Percentiles rank a stretch among this genome's conserved stretches.
Conservation (phyloP, 2,797 vertebrate species). For the Spheniscus humboldti region DNA sequence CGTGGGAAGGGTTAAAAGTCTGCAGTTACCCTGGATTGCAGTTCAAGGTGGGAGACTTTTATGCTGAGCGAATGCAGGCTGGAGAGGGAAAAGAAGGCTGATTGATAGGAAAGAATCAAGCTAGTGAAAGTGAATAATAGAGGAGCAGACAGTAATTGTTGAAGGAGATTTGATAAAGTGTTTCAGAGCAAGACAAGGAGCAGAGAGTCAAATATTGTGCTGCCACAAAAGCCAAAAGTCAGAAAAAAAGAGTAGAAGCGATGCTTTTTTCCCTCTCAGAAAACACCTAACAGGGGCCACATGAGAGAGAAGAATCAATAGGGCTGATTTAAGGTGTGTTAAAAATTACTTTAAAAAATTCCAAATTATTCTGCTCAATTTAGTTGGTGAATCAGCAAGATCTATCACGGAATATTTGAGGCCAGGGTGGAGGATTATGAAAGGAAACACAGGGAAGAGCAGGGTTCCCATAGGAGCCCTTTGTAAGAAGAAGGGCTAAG, state of each 20-base stretch:
- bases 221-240: constrained; percentile 36
- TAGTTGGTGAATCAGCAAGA: background rate
- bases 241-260: background rate
- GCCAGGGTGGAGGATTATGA: background rate
- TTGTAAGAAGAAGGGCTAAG: background rate
- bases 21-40: background rate
- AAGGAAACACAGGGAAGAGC: background rate
- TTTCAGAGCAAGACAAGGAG: constrained; percentile 39
- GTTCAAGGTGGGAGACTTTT: background rate
- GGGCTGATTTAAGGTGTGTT: background rate
- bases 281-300: background rate
- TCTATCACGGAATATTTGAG: background rate
- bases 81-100: constrained; percentile 1
- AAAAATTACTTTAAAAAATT: background rate
- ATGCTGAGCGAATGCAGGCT: constrained; percentile 13
- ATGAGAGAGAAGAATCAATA: background rate
- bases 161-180: constrained; percentile 58
- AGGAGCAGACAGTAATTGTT: constrained; percentile 52
- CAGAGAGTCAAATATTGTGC: constrained; percentile 41
- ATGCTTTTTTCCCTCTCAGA: background rate
- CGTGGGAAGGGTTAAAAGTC: background rate
- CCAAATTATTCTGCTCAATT: background rate
- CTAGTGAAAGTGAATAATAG: constrained; percentile 51
- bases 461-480: background rate
- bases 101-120: constrained; percentile 51